phyloP scores from a whole-genome alignment of 1,140 invertebrate species.

The Meloidogyne hapla region DNA sequence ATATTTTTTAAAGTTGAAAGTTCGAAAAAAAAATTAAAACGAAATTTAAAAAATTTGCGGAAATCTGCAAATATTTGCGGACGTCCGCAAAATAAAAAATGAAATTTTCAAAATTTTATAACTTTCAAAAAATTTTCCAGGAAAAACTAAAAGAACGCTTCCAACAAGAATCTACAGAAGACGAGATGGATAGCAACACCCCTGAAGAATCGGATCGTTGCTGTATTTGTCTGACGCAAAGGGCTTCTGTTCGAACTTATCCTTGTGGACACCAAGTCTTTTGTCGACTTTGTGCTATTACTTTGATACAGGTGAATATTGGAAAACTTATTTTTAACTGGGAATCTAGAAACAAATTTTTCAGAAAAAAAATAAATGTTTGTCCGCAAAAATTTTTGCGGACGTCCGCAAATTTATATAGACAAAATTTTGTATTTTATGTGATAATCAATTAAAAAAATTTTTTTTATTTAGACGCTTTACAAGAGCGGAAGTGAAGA shows the following conservation, averaged over 20 bases:
- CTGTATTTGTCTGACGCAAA: slow-evolving; percentile 16
- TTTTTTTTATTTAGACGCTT: slow-evolving; percentile 22
- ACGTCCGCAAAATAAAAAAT: no score
- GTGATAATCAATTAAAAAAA: neutral
- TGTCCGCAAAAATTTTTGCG: slow-evolving; percentile 10
- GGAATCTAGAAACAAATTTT: no score
- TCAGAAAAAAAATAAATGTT: neutral
- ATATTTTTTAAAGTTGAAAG: no score
- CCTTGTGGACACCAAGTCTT: slow-evolving; percentile 27
- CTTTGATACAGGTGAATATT: slow-evolving; percentile 15
- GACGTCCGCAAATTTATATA: neutral
- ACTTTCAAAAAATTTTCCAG: slow-evolving; percentile 12
- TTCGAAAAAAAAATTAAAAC: no score
- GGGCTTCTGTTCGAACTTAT: slow-evolving; percentile 29
- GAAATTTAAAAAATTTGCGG: no score
- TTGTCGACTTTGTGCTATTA: slow-evolving; percentile 16
- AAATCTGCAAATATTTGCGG: no score
- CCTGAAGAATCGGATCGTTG: slow-evolving; percentile 26
- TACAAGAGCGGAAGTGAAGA: neutral
- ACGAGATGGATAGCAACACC: neutral
- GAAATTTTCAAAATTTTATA: neutral
- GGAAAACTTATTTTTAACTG: neutral
- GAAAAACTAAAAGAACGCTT: slow-evolving; percentile 29
- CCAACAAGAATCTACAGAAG: slow-evolving; percentile 10
- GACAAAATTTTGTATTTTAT: neutral